Percentiles rank a stretch among this genome's conserved stretches.
These are phyloP conservation scores for Psittacula derbiana DNA, from an alignment of 2,797 vertebrate species.

Conservation along the genomic window DNA sequence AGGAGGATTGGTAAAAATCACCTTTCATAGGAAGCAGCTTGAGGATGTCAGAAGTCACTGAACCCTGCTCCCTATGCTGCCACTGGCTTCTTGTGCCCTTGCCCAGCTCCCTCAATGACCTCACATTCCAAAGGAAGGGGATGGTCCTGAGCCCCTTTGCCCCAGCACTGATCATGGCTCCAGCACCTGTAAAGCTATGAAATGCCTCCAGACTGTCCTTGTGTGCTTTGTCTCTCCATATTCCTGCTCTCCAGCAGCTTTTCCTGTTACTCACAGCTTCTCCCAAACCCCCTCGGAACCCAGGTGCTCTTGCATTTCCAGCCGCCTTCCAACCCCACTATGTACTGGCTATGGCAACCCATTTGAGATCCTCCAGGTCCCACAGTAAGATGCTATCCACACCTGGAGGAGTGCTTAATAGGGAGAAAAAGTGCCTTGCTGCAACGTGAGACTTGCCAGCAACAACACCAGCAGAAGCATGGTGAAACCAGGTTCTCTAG, in stretches of 20 bases:
- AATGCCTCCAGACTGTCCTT: not conserved
- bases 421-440: not conserved
- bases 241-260: not conserved
- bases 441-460: not conserved
- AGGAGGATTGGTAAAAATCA: not conserved
- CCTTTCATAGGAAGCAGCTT: not conserved
- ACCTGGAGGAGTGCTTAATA: not conserved
- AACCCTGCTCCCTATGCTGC: not conserved
- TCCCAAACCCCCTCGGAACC: not conserved
- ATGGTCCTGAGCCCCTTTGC: not conserved
- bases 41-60: fast-evolving
- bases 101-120: fast-evolving
- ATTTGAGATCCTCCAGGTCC: not conserved
- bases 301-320: not conserved
- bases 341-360: not conserved
- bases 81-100: not conserved
- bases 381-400: not conserved
- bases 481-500: not conserved
- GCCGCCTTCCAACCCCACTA: not conserved
- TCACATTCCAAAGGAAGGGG: not conserved
- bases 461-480: not conserved
- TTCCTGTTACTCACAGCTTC: fast-evolving
- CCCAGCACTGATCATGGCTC: not conserved
- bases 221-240: fast-evolving
- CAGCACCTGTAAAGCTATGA: fast-evolving